A percentile compares a stretch with the other conserved stretches of the same genome.
Evolutionary conservation across 2,797 vertebrate genomes (phyloP).

Genomic region (Oryzias sinensis): DNA sequence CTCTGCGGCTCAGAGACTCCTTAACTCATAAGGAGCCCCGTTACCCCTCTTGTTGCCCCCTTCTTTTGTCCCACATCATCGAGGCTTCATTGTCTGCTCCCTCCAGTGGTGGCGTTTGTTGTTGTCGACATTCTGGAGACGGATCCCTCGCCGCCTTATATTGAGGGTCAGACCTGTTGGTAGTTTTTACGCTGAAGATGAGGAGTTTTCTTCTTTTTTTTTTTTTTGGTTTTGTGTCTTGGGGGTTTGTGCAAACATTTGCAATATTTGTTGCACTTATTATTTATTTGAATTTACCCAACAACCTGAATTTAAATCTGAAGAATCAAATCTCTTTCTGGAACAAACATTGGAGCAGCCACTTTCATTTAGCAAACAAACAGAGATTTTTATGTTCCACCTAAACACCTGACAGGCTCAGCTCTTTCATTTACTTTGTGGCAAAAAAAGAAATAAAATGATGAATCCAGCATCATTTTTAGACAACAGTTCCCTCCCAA

Average conservation of each 20-base stretch:
- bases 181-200: conserved; percentile 10
- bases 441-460: no score
- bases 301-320: no score
- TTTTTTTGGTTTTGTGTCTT: not conserved
- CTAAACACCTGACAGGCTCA: no score
- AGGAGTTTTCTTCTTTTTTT: not conserved
- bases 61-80: conserved; percentile 17
- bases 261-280: no score
- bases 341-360: no score
- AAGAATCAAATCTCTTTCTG: no score
- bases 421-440: no score
- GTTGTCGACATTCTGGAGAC: conserved; percentile 12
- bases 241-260: not conserved
- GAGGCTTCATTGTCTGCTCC: conserved; percentile 26
- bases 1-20: conserved; percentile 80
- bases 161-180: conserved; percentile 1
- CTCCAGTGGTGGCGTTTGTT: conserved; percentile 9
- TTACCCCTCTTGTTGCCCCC: not conserved
- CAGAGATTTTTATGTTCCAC: no score
- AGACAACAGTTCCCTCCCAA: no score
- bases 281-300: no score
- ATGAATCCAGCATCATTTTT: no score
- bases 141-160: conserved; percentile 19
- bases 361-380: no score
- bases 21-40: conserved; percentile 21